These are phyloP conservation scores for Dryadula phaetusa DNA, from an alignment of 2,888 invertebrate genomes.

Conservation along the genomic window DNA sequence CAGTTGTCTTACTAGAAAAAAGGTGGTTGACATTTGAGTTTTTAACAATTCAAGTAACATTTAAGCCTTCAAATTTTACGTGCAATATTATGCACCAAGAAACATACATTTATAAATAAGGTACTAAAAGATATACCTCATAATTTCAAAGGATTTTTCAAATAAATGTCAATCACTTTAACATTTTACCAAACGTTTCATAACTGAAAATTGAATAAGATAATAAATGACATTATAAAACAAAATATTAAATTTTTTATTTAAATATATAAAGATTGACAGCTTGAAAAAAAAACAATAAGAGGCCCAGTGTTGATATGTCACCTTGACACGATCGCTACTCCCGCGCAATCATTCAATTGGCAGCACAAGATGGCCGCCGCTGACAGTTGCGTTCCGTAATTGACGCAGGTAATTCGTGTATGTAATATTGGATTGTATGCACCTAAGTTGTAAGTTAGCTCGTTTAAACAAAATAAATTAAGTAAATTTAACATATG, in stretches of 20 bases:
- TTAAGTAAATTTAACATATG: too few species aligned
- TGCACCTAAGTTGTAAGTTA: not conserved
- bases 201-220: not conserved
- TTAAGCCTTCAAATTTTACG: not conserved
- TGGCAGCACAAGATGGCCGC: conserved; percentile 72
- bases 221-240: not conserved
- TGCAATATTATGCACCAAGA: conserved; percentile 3
- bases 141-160: not conserved
- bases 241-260: not conserved
- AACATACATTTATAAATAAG: not conserved
- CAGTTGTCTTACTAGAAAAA: too few species aligned
- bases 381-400: conserved; percentile 46
- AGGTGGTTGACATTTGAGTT: not conserved
- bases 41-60: not conserved
- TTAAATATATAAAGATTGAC: conserved; percentile 4
- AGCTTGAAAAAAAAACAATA: conserved; percentile 40
- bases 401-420: conserved; percentile 37
- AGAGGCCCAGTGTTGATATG: conserved; percentile 41
- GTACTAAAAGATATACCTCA: conserved; percentile 2
- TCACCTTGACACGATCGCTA: conserved; percentile 71
- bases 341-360: conserved; percentile 78
- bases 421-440: conserved; percentile 12
- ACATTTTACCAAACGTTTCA: not conserved
- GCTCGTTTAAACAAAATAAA: not conserved
- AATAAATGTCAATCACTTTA: not conserved